These are phyloP conservation scores for Microcebus griseorufus DNA, from an alignment of 2,113 vertebrate species.

Conservation along the genomic window DNA sequence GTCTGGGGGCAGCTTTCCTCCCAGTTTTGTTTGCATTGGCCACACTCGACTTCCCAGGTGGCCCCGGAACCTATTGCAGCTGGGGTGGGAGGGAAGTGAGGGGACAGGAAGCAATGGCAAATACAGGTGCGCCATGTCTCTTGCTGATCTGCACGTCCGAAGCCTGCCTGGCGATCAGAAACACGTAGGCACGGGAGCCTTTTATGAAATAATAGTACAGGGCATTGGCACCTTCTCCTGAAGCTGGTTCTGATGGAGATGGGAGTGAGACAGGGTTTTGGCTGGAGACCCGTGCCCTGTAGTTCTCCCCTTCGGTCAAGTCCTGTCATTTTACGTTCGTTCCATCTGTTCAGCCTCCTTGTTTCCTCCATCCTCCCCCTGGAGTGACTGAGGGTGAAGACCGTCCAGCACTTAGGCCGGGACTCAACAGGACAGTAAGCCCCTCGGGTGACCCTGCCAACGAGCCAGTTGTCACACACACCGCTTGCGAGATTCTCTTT, in stretches of 20 bases:
- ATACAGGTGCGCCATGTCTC: neutral
- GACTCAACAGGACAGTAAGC: neutral
- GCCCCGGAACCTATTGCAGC: neutral
- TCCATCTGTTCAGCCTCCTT: neutral
- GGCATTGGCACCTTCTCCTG: neutral
- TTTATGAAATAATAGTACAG: neutral
- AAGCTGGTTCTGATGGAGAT: neutral
- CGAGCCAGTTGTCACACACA: neutral
- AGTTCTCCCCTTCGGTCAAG: accelerated
- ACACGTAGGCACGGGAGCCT: neutral
- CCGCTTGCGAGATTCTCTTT: neutral
- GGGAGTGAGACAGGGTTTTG: neutral
- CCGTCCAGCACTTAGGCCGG: neutral
- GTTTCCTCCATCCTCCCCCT: neutral
- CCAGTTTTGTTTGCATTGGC: neutral
- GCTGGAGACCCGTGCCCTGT: neutral
- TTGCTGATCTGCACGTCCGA: neutral
- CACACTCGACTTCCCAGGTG: neutral
- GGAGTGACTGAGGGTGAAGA: conserved; percentile 59
- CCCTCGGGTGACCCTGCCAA: neutral
- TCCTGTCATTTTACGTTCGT: neutral
- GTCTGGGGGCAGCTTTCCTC: accelerated
- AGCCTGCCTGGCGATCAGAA: neutral
- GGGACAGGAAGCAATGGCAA: neutral
- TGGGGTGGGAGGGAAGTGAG: neutral